Evolutionary conservation across 2,888 invertebrate genomes (phyloP), one percentile per base, ranked within the genome.

Genomic region (Nycteola revayana): DNA sequence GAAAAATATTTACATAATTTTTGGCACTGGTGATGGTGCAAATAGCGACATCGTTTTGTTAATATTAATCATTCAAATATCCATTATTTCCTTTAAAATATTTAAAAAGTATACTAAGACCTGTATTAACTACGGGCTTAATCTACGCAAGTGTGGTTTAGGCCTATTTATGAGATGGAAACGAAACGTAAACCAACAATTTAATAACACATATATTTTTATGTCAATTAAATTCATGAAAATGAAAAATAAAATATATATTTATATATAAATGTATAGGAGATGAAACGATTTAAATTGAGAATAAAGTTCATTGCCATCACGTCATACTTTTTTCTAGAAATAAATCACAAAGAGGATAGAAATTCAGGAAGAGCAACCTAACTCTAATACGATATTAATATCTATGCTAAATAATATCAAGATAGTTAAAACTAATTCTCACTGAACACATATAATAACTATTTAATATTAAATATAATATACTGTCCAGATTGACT

Each of bases 41-140:
- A 55, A 53, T 60, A 63, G 75, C 69, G 58, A 70, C 66, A 67
- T 68, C 63, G 68, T 68, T 63, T 68, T 71, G 59, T 68, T 66
- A 69, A 64, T 53, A 58, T 64, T 60, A 63, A 60, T 58, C 47
- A 54, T 50, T 68, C 57, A 53, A 66, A 67, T 66, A 69, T 67
- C 60, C 42, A 58, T 47, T 66, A 72, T 21, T 7, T n/a, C 21
- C 21, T 5, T n/a, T 21, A 75, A 75, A 75, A 70, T 72, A 75
- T 69, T 66, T 68, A 65, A 67, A 77, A 73, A 71, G 65, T 79
- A 77, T 72, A 68, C 74, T 79, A 77, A 67, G 60, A 70, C 80
- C 79, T 83, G 83, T 82, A 76, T 74, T 42, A 74, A 69, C 82
- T 85, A 85, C 79, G 81, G 83, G 81, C 84, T 86, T 85, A 85